phyloP scores from a whole-genome alignment of 2,113 vertebrate genomes.

The Cebus imitator region DNA sequence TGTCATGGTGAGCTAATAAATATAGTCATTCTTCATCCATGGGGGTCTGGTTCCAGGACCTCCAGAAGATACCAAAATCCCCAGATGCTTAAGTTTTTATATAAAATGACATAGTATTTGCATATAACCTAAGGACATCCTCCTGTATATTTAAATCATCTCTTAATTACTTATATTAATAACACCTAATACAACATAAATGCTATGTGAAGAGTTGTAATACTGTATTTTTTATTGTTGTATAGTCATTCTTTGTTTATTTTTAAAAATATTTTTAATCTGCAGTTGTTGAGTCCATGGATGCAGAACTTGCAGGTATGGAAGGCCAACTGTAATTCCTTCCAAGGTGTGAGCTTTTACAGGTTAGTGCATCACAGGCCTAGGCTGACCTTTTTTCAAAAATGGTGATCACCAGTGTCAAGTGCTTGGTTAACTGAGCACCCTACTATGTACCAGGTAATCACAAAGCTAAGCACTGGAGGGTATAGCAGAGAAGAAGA shows the following conservation, averaged over 20 bases:
- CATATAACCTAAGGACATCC: neutral
- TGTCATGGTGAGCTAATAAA: neutral
- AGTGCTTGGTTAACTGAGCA: neutral
- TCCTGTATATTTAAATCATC: neutral
- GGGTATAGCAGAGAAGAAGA: neutral
- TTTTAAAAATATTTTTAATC: neutral
- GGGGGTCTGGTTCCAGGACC: neutral
- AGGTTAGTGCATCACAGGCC: neutral
- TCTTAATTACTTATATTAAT: neutral
- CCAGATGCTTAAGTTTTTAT: neutral
- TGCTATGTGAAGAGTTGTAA: neutral
- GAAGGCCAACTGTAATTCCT: neutral
- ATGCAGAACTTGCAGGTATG: neutral
- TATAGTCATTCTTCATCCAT: neutral
- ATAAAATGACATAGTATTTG: neutral
- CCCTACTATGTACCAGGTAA: neutral
- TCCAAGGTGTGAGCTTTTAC: neutral
- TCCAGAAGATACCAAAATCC: neutral
- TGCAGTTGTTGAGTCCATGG: neutral
- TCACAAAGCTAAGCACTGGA: neutral
- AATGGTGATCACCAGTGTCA: neutral
- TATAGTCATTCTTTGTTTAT: neutral
- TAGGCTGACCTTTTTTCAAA: neutral
- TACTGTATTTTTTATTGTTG: neutral
- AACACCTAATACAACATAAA: neutral